Percentiles rank a stretch among this genome's conserved stretches.
Evolutionary conservation across 2,113 vertebrate genomes (phyloP).

Genomic region (Campylomormyrus tamandua): DNA sequence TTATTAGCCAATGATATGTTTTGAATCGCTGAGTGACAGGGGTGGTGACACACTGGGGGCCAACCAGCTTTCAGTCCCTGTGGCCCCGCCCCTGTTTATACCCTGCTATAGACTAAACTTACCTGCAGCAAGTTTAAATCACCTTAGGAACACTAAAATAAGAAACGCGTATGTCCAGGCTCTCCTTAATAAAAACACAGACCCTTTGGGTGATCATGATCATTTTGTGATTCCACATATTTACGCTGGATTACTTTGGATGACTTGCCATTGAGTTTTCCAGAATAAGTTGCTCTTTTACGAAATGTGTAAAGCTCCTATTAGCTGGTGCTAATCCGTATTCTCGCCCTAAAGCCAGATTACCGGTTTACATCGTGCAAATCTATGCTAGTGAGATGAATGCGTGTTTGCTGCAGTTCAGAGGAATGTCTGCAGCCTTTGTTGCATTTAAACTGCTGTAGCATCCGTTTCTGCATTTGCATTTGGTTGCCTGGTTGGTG

Average conservation of each 20-base stretch:
- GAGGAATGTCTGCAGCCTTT: not conserved
- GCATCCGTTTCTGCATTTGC: not conserved
- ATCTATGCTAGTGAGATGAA: not conserved
- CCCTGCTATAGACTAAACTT: not conserved
- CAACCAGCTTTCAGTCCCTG: not conserved
- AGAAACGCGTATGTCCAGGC: not conserved
- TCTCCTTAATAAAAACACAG: not conserved
- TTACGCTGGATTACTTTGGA: not conserved
- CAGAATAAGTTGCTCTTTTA: not conserved
- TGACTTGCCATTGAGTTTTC: not conserved
- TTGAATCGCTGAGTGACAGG: too few species aligned
- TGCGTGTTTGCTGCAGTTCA: not conserved
- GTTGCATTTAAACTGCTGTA: not conserved
- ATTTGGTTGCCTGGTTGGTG: not conserved
- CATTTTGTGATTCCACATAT: not conserved
- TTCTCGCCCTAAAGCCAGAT: not conserved
- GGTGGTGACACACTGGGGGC: too few species aligned
- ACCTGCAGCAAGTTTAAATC: not conserved
- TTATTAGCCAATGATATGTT: not conserved
- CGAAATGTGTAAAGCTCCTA: not conserved
- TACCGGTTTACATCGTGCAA: not conserved
- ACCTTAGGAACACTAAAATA: not conserved
- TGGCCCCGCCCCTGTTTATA: not conserved
- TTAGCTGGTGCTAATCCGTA: not conserved
- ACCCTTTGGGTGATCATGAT: not conserved